Conservation (phyloP, 2,797 vertebrate species). For the Hydrocynus forskahlii region DNA sequence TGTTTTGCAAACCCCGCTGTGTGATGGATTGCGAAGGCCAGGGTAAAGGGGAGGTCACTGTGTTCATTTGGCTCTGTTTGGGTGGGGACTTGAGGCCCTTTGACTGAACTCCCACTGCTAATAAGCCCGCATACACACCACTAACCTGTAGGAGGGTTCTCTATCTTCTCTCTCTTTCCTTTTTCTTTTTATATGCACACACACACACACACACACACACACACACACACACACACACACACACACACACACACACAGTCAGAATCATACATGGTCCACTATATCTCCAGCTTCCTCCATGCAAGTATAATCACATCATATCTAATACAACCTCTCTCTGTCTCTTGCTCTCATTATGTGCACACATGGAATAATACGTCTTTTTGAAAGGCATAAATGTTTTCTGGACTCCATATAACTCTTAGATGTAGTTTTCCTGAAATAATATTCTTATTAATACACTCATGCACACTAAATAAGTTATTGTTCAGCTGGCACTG, state of each 20-base stretch:
- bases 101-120: conserved; percentile 66
- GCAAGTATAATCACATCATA: conserved; percentile 14
- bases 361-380: not conserved
- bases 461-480: too few species aligned
- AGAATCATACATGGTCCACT: not conserved
- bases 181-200: not conserved
- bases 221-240: conserved; percentile 11
- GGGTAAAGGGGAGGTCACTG: conserved; percentile 74
- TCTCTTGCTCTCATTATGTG: conserved; percentile 56
- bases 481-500: too few species aligned
- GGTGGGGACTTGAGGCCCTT: conserved; percentile 64
- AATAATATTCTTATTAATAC: too few species aligned
- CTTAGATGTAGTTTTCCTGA: too few species aligned
- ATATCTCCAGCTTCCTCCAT: not conserved
- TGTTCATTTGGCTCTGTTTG: conserved; percentile 75
- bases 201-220: conserved; percentile 22
- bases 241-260: conserved; percentile 14
- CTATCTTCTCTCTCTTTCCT: not conserved
- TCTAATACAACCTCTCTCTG: conserved; percentile 12
- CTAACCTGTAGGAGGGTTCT: conserved; percentile 36
- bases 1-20: conserved; percentile 42
- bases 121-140: conserved; percentile 68
- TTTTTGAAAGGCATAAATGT: too few species aligned
- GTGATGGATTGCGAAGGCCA: conserved; percentile 74
- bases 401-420: too few species aligned